These are phyloP conservation scores for Pomacea canaliculata DNA, from an alignment of 2,888 invertebrate species.

Conservation along the genomic window DNA sequence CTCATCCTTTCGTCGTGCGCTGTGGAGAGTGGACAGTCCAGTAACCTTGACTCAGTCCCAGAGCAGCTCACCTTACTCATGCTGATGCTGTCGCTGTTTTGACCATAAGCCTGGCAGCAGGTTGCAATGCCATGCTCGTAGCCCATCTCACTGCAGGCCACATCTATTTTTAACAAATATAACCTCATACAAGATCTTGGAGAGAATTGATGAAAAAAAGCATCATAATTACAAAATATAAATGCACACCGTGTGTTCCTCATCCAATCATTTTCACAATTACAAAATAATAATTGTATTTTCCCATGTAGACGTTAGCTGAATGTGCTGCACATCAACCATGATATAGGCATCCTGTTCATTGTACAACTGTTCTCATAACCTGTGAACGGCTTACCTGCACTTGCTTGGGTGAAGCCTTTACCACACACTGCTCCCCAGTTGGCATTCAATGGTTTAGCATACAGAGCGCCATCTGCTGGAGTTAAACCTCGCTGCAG, in stretches of 20 bases:
- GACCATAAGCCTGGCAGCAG: slow-evolving; percentile 57
- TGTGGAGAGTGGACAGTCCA: slow-evolving; percentile 40
- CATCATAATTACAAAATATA: no score
- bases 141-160: slow-evolving; percentile 52
- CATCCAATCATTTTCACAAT: no score
- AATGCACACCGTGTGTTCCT: no score
- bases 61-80: slow-evolving; percentile 41
- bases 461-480: slow-evolving; percentile 49
- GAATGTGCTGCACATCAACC: no score
- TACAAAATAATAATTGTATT: no score
- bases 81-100: slow-evolving; percentile 38
- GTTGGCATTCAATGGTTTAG: slow-evolving; percentile 28
- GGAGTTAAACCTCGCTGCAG: slow-evolving; percentile 42
- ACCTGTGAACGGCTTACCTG: slow-evolving; percentile 58
- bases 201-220: no score
- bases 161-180: slow-evolving; percentile 37
- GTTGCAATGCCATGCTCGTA: slow-evolving; percentile 47
- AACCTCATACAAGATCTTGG: no score
- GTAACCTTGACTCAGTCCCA: slow-evolving; percentile 47
- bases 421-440: slow-evolving; percentile 83
- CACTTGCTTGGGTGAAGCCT: slow-evolving; percentile 78
- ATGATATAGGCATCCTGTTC: no score
- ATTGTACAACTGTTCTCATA: no score
- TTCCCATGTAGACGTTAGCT: no score
- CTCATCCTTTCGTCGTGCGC: slow-evolving; percentile 21